Evolutionary conservation across 2,888 invertebrate species (phyloP).

Genomic region (Saturnia pavonia): DNA sequence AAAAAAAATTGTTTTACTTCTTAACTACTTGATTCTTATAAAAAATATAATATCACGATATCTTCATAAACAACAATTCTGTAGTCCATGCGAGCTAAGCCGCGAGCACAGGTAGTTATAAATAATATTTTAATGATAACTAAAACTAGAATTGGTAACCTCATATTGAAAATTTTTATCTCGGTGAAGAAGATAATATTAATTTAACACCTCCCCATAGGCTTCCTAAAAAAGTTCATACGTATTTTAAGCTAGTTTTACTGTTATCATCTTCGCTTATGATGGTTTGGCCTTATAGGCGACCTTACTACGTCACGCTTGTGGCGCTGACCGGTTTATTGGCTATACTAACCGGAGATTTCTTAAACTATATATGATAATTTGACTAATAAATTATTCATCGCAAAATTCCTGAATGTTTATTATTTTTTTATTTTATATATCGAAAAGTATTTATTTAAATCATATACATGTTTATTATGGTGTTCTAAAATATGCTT

Average conservation of each 20-base stretch:
- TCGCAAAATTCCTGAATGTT: background rate
- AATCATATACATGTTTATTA: background rate
- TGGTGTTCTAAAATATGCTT: background rate
- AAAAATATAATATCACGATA: too few relatives aligned
- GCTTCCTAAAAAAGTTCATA: background rate
- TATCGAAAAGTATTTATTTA: background rate
- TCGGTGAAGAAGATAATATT: background rate
- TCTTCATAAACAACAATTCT: too few relatives aligned
- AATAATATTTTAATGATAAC: background rate
- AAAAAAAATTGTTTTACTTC: too few relatives aligned
- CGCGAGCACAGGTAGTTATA: too few relatives aligned
- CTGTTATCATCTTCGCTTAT: background rate
- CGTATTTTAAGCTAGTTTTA: background rate
- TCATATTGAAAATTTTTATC: background rate
- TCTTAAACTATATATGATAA: background rate
- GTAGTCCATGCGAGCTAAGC: too few relatives aligned
- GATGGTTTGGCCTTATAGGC: constrained; percentile 5
- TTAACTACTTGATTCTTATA: too few relatives aligned
- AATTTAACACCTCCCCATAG: background rate
- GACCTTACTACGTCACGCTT: constrained; percentile 18
- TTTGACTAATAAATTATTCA: background rate
- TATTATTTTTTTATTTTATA: background rate
- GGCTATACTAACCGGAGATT: background rate
- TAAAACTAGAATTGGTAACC: background rate
- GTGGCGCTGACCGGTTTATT: constrained; percentile 19